phyloP scores from a whole-genome alignment of 2,888 invertebrate species.

The Bimastos eiseni region DNA sequence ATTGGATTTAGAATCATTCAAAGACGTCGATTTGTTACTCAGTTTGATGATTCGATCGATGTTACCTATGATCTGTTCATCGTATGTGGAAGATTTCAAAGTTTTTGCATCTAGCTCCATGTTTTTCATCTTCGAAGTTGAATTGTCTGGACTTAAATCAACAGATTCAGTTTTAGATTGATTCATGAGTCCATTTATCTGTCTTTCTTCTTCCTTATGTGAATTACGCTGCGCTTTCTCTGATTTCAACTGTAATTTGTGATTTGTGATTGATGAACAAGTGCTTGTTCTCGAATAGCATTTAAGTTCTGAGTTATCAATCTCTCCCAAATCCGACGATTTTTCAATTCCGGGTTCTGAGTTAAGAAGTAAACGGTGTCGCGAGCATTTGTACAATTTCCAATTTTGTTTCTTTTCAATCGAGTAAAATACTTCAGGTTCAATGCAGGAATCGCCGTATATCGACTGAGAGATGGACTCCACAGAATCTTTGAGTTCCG shows the following conservation, averaged over 20 bases:
- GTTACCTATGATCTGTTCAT: background rate
- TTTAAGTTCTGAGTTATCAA: no score
- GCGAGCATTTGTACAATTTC: background rate
- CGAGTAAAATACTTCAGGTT: background rate
- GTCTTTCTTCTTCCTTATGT: background rate
- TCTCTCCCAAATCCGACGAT: background rate
- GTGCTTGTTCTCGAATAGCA: background rate
- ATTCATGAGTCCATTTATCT: no score
- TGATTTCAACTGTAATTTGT: background rate
- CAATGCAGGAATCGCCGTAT: background rate
- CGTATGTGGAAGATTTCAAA: background rate
- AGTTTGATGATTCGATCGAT: background rate
- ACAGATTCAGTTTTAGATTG: background rate
- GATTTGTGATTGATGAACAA: background rate
- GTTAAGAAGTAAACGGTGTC: background rate
- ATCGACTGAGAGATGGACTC: no score
- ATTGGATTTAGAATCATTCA: background rate
- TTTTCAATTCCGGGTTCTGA: background rate
- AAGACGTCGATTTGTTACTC: background rate
- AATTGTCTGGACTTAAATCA: background rate
- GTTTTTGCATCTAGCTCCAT: background rate
- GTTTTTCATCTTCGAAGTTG: background rate
- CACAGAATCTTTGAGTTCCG: no score
- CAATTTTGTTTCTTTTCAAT: background rate
- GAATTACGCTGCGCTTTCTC: background rate